phyloP scores from a whole-genome alignment of 2,888 invertebrate species.

The Phalera bucephala region DNA sequence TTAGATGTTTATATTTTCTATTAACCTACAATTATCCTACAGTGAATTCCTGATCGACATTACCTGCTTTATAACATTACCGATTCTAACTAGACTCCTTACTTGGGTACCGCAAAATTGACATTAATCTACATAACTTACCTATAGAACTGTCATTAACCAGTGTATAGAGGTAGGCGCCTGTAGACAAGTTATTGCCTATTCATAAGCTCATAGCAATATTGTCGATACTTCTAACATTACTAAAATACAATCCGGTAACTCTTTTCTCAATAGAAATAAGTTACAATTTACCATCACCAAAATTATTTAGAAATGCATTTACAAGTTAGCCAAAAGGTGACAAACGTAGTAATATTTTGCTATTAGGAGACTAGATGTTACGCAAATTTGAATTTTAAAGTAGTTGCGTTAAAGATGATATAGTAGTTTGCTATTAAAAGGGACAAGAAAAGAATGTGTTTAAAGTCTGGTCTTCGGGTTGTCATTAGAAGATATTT shows the following conservation, averaged over 20 bases:
- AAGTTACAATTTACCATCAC: constrained; percentile 13
- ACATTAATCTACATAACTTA: constrained; percentile 64
- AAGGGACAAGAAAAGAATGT: constrained; percentile 26
- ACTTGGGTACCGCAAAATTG: constrained; percentile 55
- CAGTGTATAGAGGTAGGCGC: constrained; percentile 59
- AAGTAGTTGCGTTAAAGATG: constrained; percentile 5
- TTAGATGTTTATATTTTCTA: too few species aligned
- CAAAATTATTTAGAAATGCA: constrained; percentile 3
- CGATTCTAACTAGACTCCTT: constrained; percentile 26
- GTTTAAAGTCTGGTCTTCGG: constrained; percentile 46
- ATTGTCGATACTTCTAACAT: constrained; percentile 8
- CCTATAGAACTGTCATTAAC: constrained; percentile 63
- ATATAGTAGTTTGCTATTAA: constrained; percentile 2
- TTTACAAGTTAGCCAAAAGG: constrained; percentile 12
- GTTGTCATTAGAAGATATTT: constrained; percentile 58
- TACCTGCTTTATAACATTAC: too few species aligned
- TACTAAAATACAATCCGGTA: neutral
- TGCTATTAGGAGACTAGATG: constrained; percentile 35
- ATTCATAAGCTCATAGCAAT: constrained; percentile 46
- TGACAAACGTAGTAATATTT: constrained; percentile 27
- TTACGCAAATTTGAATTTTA: constrained; percentile 26
- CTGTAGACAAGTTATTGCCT: constrained; percentile 66
- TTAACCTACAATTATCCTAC: too few species aligned
- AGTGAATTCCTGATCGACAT: too few species aligned
- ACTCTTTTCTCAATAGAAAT: constrained; percentile 7